These are phyloP conservation scores for Drosophila bunnanda DNA, from an alignment of 2,888 invertebrate genomes.

Conservation along the genomic window DNA sequence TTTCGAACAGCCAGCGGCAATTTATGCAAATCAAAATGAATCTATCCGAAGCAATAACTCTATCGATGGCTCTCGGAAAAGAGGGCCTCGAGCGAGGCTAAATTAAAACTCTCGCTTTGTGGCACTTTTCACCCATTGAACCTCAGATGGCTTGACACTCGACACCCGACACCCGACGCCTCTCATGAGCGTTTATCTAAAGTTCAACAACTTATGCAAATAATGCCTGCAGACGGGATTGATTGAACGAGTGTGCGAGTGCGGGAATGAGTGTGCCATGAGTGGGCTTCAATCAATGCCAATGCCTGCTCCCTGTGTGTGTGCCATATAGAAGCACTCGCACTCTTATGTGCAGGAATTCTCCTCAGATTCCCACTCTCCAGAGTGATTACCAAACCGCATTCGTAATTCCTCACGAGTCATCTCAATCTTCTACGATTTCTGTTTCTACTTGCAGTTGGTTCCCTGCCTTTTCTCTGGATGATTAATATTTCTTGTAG, in stretches of 20 bases:
- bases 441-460: conserved; percentile 41
- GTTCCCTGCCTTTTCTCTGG: conserved; percentile 32
- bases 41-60: conserved; percentile 44
- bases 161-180: conserved; percentile 45
- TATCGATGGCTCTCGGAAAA: conserved; percentile 60
- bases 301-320: conserved; percentile 46
- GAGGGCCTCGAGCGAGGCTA: conserved; percentile 55
- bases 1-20: conserved; percentile 58
- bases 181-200: conserved; percentile 63
- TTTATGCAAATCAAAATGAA: conserved; percentile 74
- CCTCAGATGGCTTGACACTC: conserved; percentile 55
- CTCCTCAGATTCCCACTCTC: conserved; percentile 21
- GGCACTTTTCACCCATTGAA: conserved; percentile 39
- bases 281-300: conserved; percentile 69
- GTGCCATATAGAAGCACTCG: conserved; percentile 37
- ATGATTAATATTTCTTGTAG: conserved; percentile 51
- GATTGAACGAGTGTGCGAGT: conserved; percentile 23
- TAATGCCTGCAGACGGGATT: conserved; percentile 41
- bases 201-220: conserved; percentile 77
- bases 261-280: conserved; percentile 41
- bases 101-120: conserved; percentile 72
- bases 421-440: conserved; percentile 25
- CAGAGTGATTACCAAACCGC: conserved; percentile 51
- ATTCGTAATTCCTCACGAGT: conserved; percentile 43
- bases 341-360: conserved; percentile 65